Percentiles rank a stretch among this genome's conserved stretches.
phyloP scores from a whole-genome alignment of 2,888 invertebrate species.

The Lutraria lutraria region DNA sequence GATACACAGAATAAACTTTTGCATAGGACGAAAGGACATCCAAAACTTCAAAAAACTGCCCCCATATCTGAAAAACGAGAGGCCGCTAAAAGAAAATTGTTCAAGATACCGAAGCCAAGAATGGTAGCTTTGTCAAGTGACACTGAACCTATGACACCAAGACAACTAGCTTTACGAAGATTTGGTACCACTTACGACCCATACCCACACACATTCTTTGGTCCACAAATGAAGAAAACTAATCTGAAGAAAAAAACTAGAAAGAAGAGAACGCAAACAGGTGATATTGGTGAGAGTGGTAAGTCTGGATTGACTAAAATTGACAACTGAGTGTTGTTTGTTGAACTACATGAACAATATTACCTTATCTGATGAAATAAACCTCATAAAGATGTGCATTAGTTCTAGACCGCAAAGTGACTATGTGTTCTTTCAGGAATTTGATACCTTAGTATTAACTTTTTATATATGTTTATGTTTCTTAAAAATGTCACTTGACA shows the following conservation, averaged over 20 bases:
- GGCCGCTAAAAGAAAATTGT: background rate
- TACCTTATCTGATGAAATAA: too few species aligned
- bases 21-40: background rate
- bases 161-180: background rate
- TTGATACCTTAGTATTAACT: too few species aligned
- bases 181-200: conserved; percentile 8
- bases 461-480: too few species aligned
- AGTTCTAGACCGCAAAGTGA: too few species aligned
- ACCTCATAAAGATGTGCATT: too few species aligned
- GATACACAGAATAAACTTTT: background rate
- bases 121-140: conserved; percentile 1
- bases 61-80: background rate
- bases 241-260: background rate
- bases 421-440: too few species aligned
- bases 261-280: background rate
- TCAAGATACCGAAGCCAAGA: background rate
- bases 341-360: background rate
- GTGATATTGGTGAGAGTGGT: background rate
- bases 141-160: background rate
- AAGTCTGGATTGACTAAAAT: background rate
- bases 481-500: too few species aligned
- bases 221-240: background rate
- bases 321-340: background rate
- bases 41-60: background rate
- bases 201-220: background rate